Evolutionary conservation across 2,888 invertebrate species (phyloP).

Genomic region (Chirona hameri): DNA sequence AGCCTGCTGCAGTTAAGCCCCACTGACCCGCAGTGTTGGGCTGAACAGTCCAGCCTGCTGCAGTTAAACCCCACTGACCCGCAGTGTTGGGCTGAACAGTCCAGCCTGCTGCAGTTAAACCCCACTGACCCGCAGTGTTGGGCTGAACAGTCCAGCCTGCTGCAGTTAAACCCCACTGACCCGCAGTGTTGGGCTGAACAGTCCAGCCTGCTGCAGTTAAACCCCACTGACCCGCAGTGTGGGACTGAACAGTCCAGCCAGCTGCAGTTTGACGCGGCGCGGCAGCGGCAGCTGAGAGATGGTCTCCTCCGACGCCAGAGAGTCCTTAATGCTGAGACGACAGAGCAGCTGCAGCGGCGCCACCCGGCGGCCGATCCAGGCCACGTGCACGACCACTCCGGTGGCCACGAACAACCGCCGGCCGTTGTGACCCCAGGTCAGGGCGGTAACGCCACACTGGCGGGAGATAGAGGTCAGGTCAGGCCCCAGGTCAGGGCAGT

Average conservation of each 20-base stretch:
- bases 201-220: too few species aligned
- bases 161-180: too few species aligned
- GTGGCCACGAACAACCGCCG: conserved; percentile 89
- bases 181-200: too few species aligned
- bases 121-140: too few species aligned
- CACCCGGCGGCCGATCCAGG: conserved; percentile 86
- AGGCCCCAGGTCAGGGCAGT: background rate
- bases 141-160: too few species aligned
- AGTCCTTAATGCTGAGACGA: conserved; percentile 57
- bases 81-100: too few species aligned
- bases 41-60: too few species aligned
- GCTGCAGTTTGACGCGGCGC: conserved; percentile 74
- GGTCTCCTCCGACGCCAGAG: conserved; percentile 60
- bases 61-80: too few species aligned
- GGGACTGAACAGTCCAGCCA: conserved; percentile 83
- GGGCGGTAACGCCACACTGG: conserved; percentile 66
- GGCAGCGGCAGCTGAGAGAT: conserved; percentile 81
- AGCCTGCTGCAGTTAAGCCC: too few species aligned
- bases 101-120: too few species aligned
- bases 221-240: conserved; percentile 73
- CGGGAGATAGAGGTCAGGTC: background rate
- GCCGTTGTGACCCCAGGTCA: conserved; percentile 99
- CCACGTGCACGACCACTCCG: conserved; percentile 80
- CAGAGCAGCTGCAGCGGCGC: conserved; percentile 87
- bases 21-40: too few species aligned